phyloP scores from a whole-genome alignment of 30 jellyfish, hydroid and myxozoan species.

The Pseudorhiza aurosa region DNA sequence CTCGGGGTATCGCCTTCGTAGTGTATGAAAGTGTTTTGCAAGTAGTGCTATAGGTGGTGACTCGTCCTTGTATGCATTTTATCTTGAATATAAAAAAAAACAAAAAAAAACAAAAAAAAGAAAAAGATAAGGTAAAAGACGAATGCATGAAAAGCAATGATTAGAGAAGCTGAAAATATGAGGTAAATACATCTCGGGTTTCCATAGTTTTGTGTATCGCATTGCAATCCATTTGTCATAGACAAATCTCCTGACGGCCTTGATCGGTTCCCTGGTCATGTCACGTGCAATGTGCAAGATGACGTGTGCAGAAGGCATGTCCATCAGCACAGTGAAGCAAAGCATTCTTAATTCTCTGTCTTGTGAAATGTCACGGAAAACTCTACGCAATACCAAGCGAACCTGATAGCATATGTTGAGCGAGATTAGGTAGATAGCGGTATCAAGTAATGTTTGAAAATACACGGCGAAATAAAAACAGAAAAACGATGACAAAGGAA shows the following conservation, averaged over 20 bases:
- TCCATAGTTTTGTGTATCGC: conserved; percentile 6
- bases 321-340: conserved; percentile 70
- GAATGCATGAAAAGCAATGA: neutral
- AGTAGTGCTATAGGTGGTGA: too few species aligned
- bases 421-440: too few species aligned
- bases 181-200: conserved; percentile 28
- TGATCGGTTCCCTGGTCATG: conserved; percentile 43
- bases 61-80: too few species aligned
- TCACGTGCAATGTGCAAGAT: conserved; percentile 42
- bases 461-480: too few species aligned
- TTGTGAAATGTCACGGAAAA: conserved; percentile 40
- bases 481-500: too few species aligned
- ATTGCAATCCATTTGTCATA: conserved; percentile 59
- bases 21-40: too few species aligned
- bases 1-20: too few species aligned
- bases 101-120: too few species aligned
- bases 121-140: too few species aligned
- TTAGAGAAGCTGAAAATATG: neutral
- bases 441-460: too few species aligned
- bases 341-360: conserved; percentile 70
- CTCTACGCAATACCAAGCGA: conserved; percentile 31
- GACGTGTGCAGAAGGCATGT: conserved; percentile 54
- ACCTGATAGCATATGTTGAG: too few species aligned
- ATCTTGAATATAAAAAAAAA: too few species aligned
- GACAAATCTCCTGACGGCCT: conserved; percentile 31